Base-by-base conservation (phyloP, 2,797 vertebrate species). In the Hyperoplus immaculatus region DNA sequence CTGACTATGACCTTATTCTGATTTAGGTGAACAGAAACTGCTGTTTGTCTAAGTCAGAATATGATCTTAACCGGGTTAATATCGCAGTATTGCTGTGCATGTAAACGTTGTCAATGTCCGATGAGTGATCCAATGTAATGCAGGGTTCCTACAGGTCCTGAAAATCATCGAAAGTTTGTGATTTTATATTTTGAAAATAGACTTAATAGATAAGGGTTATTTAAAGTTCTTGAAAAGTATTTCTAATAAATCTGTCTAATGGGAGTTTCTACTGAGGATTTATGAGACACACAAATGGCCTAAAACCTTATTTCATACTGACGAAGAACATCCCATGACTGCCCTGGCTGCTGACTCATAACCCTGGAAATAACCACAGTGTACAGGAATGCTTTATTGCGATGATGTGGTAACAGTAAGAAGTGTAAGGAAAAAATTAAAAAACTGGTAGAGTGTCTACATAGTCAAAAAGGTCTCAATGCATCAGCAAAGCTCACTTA, bases 261-360 rank as follows among this genome's bases (percentile, higher is more conserved):
- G 7, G 5, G 49, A 18, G 5, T 75, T 68, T 59, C 41, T 21
- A 18, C 11, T 46, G 47, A 59, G 38, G 47, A 47, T 59, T 53
- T 42, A 15, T 47, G 51, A 36, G 8, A 39, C 12, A 51, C 41
- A 43, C 68, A 78, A 29, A 49, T 59, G 16, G 14, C 62, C 43
- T 51, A 53, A 72, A 76, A 59, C 60, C 60, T 41, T n/a, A 1
- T 70, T 51, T 71, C 6, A 46, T 43, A 41, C 57, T 62, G 63
- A 82, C 64, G 39, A 61, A 62, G 59, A 49, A 42, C 5, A 71
- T 50, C 77, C 43, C 72, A 50, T 76, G 78, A 78, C 76, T 70
- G 16, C 18, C n/a, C 9, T 42, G 43, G 36, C 46, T 64, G 58
- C 39, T 69, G 57, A 56, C 59, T 57, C 7, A 38, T 57, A 21